Base-by-base conservation (phyloP, 2,888 invertebrate species). In the Cheilosia pagana region DNA sequence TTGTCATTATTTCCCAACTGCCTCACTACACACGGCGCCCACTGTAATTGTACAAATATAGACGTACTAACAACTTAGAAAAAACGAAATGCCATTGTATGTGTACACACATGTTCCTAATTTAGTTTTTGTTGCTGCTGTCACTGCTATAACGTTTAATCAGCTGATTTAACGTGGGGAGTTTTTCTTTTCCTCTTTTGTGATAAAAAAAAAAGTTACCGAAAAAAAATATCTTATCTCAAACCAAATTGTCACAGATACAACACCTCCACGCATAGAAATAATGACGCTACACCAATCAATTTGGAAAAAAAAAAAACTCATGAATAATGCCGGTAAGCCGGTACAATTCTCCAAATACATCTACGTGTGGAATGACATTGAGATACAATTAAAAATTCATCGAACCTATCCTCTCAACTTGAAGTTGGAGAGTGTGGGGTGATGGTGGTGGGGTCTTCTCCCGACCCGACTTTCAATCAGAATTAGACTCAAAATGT, bases 351-450 rank as follows among this genome's bases (percentile, higher is more conserved):
- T 67, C 52, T 10, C 23, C 43, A 62, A 72, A 60, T 48, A 55
- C n/a, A n/a, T n/a, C n/a, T 55, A 41, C 74, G 55, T 19, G 48
- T 19, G 10, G 55, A 57, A 35, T 70, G 81, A 57, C 81, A 81
- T 75, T 81, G 81, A 63, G 57, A 68, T 70, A 62, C 70, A 77
- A 77, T 77, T 77, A 63, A 70, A 68, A 76, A 76, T 68, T 48
- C 77, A 63, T 78, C 77, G 70, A 63, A 77, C 70, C 62, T 55
- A 35, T 77, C 67, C 41, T 21, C 71, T 50, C 41, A 41, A 21
- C 52, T 41, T 14, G 19, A 25, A 12, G 25, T 45, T n/a, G n/a
- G n/a, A n/a, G n/a, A n/a, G n/a, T 7, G 16, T 16, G 45, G 8
- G 16, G 16, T n/a, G n/a, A 8, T 16, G 16, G 16, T 45, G 19